A percentile compares a stretch with the other conserved stretches of the same genome.
Evolutionary conservation across 1,140 invertebrate genomes (phyloP).

Genomic region (Zaprionus kolodkinae): DNA sequence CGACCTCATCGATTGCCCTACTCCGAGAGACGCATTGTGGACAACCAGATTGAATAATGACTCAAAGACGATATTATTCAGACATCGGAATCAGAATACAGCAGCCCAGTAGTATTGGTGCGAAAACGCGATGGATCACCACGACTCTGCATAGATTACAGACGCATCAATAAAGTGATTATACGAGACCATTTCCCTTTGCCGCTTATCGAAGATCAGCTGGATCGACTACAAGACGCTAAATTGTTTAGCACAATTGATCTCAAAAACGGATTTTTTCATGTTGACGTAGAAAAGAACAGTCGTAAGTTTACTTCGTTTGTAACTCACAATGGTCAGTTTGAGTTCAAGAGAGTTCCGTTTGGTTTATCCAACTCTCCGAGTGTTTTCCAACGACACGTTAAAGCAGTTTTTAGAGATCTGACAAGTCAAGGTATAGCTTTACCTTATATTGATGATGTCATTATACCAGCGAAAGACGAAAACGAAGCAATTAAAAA

Average conservation of each 20-base stretch:
- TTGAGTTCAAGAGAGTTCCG: neutral
- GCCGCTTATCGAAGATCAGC: constrained; percentile 10
- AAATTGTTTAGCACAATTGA: constrained; percentile 13
- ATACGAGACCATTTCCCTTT: constrained; percentile 10
- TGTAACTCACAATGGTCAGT: constrained; percentile 1
- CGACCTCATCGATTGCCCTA: no score
- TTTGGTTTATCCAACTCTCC: constrained; percentile 8
- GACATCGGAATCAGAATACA: no score
- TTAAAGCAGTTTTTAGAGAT: no score
- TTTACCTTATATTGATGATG: no score
- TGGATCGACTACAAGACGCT: constrained; percentile 2
- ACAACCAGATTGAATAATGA: no score
- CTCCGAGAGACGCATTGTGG: no score
- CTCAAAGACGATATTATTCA: no score
- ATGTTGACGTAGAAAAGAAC: neutral
- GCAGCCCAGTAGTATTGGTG: no score
- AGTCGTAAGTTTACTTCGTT: neutral
- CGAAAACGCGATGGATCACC: neutral
- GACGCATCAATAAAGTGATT: constrained; percentile 8
- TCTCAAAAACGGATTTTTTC: constrained; percentile 14
- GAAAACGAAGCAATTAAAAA: no score
- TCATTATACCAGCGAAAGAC: no score
- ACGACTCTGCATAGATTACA: constrained; percentile 9
- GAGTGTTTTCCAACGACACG: no score
- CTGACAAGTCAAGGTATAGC: no score